A percentile compares a stretch with the other conserved stretches of the same genome.
These are phyloP conservation scores for Oasisia sp. DNA, from an alignment of 2,888 invertebrate species.

Conservation along the genomic window DNA sequence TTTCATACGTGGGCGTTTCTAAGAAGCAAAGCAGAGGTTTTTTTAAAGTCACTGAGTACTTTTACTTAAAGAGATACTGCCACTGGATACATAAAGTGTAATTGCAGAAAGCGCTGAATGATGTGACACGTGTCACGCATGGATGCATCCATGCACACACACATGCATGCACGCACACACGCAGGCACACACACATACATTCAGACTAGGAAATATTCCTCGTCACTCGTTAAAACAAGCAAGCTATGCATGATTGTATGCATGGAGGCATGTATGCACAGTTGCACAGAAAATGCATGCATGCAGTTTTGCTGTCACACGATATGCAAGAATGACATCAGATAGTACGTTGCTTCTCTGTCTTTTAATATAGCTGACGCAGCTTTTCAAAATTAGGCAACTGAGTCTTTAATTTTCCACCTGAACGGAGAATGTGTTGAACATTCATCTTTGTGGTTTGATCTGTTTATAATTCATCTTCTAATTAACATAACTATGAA, in stretches of 20 bases:
- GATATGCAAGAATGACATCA: neutral
- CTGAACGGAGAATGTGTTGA: neutral
- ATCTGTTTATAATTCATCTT: neutral
- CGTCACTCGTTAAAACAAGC: neutral
- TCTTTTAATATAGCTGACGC: neutral
- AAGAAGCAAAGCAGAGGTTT: neutral
- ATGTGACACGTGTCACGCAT: neutral
- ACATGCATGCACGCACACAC: neutral
- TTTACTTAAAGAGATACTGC: neutral
- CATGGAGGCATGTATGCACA: neutral
- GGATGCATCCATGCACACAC: neutral
- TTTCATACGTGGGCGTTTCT: slow-evolving; percentile 10
- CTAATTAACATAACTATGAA: neutral
- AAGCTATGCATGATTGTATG: too few species aligned
- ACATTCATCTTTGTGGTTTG: neutral
- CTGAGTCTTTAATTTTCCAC: neutral
- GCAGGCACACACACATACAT: neutral
- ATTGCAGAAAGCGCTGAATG: neutral
- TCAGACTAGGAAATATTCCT: neutral
- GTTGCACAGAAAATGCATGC: neutral
- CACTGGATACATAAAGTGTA: neutral
- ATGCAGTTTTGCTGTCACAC: neutral
- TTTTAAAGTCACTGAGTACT: neutral
- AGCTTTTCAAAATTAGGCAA: neutral
- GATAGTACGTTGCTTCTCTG: neutral